Evolutionary conservation across 23 tunicate species (phyloP), one percentile per base, ranked within the genome.

Genomic region (Ascidia mentula): DNA sequence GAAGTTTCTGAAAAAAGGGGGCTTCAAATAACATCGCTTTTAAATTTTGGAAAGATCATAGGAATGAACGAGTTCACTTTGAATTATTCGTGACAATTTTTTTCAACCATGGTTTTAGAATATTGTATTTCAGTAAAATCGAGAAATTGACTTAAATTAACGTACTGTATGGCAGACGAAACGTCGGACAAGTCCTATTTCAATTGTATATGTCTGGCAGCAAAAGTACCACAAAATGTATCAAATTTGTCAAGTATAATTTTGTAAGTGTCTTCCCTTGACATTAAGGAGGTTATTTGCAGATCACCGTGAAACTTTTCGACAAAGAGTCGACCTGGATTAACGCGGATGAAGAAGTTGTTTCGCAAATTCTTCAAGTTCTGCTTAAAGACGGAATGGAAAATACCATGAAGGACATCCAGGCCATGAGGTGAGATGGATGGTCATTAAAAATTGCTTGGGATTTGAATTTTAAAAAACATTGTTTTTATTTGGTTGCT

Each of bases 351-450:
- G 86, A 82, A 8, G 60, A 73, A 20, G 78, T 71, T 34, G 37
- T 92, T 60, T 39, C 88, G 1, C 73, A 83, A 31, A 70, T 92
- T 34, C 40, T 92, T 4, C 15, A 69, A 24, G 83, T 87, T 33
- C 53, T 87, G 38, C 59, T 92, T 33, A 83, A 92, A 22, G 92
- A 92, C 18, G 97, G 97, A 26, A 35, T 92, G 82, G 37, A 32
- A 46, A 92, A 91, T 42, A 37, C 77, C 18, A 88, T 92, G 61
- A 38, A 60, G 26, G 97, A 87, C 34, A 81, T 84, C 13, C 72
- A 40, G 38, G 40, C 72, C 31, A 31, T 86, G 60, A 91, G 90
- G 97, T 90, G 24, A 42, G 33, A 35, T 8, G 26, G 30, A 9
- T 6, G 9, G 17, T 15, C 7, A 42, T 77, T 45, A 18, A 15